These are phyloP conservation scores for Ceyx cyanopectus DNA, from an alignment of 2,113 vertebrate species.

Conservation along the genomic window DNA sequence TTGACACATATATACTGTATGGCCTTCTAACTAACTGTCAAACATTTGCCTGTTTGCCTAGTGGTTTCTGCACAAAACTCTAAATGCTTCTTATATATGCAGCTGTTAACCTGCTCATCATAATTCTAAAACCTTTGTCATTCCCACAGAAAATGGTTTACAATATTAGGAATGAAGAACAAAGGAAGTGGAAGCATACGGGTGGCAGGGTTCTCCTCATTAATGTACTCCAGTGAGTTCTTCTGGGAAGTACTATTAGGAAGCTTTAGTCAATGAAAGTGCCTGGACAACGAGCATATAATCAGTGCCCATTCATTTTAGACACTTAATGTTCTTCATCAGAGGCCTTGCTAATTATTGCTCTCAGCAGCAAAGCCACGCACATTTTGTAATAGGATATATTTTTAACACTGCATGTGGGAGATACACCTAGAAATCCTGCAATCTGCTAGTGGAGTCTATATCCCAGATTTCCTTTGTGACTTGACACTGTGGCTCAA, in stretches of 20 bases:
- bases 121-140: neutral
- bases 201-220: neutral
- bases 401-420: neutral
- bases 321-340: neutral
- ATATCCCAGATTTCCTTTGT: neutral
- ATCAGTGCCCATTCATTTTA: neutral
- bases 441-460: neutral
- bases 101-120: neutral
- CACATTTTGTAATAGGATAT: neutral
- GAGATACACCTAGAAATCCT: neutral
- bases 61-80: neutral
- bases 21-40: neutral
- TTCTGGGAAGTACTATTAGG: neutral
- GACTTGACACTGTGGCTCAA: neutral
- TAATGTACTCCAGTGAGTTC: neutral
- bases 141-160: neutral
- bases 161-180: neutral
- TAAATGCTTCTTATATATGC: neutral
- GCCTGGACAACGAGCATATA: neutral
- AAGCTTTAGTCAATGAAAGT: neutral
- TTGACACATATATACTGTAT: neutral
- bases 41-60: neutral
- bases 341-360: neutral
- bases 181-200: neutral
- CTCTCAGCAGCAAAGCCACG: neutral